Evolutionary conservation across 2,113 vertebrate species (phyloP).

Genomic region (Smithornis capensis): DNA sequence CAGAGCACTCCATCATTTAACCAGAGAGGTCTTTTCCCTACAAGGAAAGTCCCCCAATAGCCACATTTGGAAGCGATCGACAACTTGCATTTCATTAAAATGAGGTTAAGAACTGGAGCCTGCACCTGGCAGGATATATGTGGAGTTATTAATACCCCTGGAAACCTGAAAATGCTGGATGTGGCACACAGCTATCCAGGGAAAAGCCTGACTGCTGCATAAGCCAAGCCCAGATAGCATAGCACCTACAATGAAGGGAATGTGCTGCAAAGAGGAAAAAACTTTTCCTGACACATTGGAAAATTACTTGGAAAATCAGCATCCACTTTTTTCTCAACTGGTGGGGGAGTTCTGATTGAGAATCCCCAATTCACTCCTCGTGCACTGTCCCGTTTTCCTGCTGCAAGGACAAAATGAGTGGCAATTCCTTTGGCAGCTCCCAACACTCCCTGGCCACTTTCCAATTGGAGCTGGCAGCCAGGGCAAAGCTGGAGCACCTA

Average conservation of each 20-base stretch:
- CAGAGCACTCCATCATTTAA: neutral
- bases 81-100: neutral
- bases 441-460: neutral
- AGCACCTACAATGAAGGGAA: neutral
- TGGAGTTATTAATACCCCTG: constrained; percentile 14
- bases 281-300: rapidly evolving
- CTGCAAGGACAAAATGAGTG: neutral
- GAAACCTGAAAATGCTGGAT: neutral
- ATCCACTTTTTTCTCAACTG: neutral
- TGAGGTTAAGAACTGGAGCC: neutral
- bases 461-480: neutral
- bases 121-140: neutral
- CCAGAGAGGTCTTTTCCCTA: neutral
- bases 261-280: neutral
- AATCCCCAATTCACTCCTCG: neutral
- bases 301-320: rapidly evolving
- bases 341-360: rapidly evolving
- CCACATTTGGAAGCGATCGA: neutral
- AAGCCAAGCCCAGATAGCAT: neutral
- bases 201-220: neutral
- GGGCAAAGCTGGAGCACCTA: neutral
- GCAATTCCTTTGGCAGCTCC: neutral
- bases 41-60: neutral
- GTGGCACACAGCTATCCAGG: constrained; percentile 18
- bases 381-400: neutral